phyloP scores from a whole-genome alignment of 1,140 invertebrate species.

The Anastrepha obliqua region DNA sequence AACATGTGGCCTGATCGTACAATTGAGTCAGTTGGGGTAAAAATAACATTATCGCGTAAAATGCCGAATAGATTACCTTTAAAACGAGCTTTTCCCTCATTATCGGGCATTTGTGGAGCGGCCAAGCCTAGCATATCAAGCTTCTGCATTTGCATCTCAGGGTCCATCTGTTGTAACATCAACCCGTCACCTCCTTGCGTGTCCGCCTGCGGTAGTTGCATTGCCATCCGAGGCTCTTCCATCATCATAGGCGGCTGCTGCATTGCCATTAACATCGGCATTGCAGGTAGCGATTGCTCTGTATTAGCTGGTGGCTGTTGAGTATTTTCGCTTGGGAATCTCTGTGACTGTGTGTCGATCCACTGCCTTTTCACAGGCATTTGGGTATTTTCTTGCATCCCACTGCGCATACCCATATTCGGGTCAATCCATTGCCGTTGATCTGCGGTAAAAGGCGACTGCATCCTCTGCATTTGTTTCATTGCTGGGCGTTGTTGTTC shows the following conservation, averaged over 20 bases:
- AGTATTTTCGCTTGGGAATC: background rate
- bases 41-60: constrained; percentile 59
- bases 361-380: constrained; percentile 42
- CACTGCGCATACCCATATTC: background rate
- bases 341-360: constrained; percentile 37
- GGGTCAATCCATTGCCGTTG: constrained; percentile 55
- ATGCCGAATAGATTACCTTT: constrained; percentile 72
- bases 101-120: constrained; percentile 64
- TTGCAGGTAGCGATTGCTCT: background rate
- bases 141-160: constrained; percentile 22
- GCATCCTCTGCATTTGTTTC: background rate
- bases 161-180: background rate
- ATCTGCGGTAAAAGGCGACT: background rate
- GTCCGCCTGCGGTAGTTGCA: background rate
- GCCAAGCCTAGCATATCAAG: constrained; percentile 62
- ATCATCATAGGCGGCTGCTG: constrained; percentile 6
- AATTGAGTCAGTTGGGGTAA: constrained; percentile 59
- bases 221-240: constrained; percentile 29
- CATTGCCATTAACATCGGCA: background rate
- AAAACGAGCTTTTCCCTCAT: constrained; percentile 61
- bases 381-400: constrained; percentile 27
- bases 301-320: constrained; percentile 39
- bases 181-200: background rate
- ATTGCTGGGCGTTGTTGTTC: background rate
- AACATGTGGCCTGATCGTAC: constrained; percentile 62